Percentiles rank a stretch among this genome's conserved stretches.
Evolutionary conservation across 2,113 vertebrate species (phyloP).

Genomic region (Clarias batrachus): DNA sequence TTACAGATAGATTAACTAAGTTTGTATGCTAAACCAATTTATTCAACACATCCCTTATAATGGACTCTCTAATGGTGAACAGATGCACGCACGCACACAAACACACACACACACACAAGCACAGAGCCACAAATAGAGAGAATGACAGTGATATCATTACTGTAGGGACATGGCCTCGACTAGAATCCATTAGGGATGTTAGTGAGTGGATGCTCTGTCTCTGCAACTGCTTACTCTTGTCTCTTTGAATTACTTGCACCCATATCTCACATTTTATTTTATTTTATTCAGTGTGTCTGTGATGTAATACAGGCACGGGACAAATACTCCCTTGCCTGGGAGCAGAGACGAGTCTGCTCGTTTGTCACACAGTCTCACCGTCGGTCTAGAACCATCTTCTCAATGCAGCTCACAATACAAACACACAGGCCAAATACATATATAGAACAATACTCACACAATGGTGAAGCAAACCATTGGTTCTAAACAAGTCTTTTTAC

Average conservation of each 20-base stretch:
- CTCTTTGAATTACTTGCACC: constrained; percentile 11
- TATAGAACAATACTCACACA: background rate
- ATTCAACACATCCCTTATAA: background rate
- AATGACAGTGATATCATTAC: constrained; percentile 13
- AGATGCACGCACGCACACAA: background rate
- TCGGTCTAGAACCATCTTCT: background rate
- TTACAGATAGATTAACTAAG: background rate
- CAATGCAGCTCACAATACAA: background rate
- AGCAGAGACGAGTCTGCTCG: background rate
- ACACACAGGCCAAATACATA: background rate
- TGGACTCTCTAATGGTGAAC: background rate
- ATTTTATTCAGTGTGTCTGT: background rate
- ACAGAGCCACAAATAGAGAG: background rate
- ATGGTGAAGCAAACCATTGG: background rate
- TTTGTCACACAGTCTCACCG: background rate
- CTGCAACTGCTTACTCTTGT: constrained; percentile 2
- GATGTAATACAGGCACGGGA: background rate
- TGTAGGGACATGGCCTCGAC: constrained; percentile 12
- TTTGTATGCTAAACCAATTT: background rate
- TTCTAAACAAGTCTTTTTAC: background rate
- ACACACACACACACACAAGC: constrained; percentile 1
- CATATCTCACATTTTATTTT: constrained; percentile 14
- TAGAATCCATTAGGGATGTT: constrained; percentile 18
- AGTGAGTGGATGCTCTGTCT: constrained; percentile 8
- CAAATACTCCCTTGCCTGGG: background rate